A percentile compares a stretch with the other conserved stretches of the same genome.
Evolutionary conservation across 2,888 invertebrate species (phyloP).

Genomic region (Zhuqinia jingwanae): DNA sequence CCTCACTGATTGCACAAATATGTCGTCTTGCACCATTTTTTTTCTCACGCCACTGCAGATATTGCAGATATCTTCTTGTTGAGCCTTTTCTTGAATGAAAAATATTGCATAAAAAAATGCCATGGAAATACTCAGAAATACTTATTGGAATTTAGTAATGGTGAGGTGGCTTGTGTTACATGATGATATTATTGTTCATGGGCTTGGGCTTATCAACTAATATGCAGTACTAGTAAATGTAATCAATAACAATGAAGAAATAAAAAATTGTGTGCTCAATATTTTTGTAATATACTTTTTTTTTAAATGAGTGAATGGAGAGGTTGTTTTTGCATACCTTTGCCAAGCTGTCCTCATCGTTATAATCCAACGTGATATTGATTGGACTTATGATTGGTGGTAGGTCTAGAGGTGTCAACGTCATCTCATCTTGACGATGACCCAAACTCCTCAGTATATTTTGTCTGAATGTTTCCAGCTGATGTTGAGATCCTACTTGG

Average conservation of each 20-base stretch:
- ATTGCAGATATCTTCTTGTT: too few relatives aligned
- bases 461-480: conserved; percentile 65
- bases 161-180: too few relatives aligned
- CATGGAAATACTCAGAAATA: too few relatives aligned
- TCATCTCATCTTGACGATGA: conserved; percentile 29
- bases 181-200: too few relatives aligned
- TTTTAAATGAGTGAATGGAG: conserved; percentile 5
- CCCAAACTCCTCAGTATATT: conserved; percentile 69
- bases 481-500: conserved; percentile 61
- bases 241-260: too few relatives aligned
- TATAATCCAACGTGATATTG: conserved; percentile 64
- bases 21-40: neutral
- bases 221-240: too few relatives aligned
- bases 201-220: too few relatives aligned
- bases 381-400: conserved; percentile 19
- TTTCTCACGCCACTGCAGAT: too few relatives aligned
- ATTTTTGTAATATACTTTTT: neutral
- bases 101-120: too few relatives aligned
- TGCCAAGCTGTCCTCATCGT: conserved; percentile 60
- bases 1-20: neutral
- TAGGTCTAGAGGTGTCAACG: too few relatives aligned
- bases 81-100: too few relatives aligned
- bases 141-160: too few relatives aligned
- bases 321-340: conserved; percentile 52
- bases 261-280: neutral